Evolutionary conservation across 2,113 vertebrate genomes (phyloP).

Genomic region (Pygoscelis antarcticus): DNA sequence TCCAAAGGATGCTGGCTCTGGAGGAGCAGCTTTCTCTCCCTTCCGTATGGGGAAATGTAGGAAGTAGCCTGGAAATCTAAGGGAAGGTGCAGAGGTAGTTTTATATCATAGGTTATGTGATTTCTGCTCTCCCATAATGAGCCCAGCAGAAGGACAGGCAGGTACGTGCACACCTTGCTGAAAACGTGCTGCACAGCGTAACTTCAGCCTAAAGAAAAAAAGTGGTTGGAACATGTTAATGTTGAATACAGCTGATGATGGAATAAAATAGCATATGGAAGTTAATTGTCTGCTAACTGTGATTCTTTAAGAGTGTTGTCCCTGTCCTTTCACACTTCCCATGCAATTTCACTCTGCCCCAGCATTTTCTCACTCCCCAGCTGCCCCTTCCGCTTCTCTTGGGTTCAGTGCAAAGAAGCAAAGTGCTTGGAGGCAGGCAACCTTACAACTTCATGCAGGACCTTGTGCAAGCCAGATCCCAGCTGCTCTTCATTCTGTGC

Average conservation of each 20-base stretch:
- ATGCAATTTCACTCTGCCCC: neutral
- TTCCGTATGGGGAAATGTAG: rapidly evolving
- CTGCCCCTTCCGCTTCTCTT: neutral
- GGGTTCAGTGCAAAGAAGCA: neutral
- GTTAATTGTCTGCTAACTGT: neutral
- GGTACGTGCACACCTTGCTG: neutral
- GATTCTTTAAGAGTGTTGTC: neutral
- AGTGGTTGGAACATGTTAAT: rapidly evolving
- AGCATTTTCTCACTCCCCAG: neutral
- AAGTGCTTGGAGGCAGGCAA: neutral
- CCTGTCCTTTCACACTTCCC: neutral
- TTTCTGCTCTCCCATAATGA: neutral
- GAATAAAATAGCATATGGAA: neutral
- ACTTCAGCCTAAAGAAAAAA: neutral
- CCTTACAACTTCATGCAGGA: neutral
- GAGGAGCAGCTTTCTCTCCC: neutral
- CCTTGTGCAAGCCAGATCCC: neutral
- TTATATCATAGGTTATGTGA: rapidly evolving
- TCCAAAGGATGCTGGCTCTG: neutral
- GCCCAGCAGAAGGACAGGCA: neutral
- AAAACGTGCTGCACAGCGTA: rapidly evolving
- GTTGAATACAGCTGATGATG: neutral
- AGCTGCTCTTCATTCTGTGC: neutral
- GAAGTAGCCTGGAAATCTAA: neutral
- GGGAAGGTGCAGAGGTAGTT: neutral